Base-by-base conservation (phyloP, 35 echinoderm and acorn worm species). In the Heliocidaris tuberculata region DNA sequence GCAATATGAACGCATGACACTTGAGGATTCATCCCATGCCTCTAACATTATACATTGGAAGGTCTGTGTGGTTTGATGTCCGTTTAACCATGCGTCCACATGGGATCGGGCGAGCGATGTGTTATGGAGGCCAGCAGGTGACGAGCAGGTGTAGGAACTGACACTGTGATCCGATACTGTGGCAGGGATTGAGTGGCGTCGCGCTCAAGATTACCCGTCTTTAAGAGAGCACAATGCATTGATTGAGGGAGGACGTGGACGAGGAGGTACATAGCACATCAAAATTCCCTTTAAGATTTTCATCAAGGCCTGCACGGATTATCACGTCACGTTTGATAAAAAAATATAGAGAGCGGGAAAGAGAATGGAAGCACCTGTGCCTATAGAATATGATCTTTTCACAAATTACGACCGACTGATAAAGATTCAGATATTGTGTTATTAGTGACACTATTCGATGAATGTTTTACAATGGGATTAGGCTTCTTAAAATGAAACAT, bases 51-150 rank as follows among this genome's bases (percentile, higher is more conserved):
- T 10, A 56, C 11, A 56, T 56, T 56, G 52, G 65, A n/a, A 6
- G 65, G 65, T 78, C 65, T n/a, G 87, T 27, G 7, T 13, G 86
- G 12, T 42, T 42, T 42, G 35, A 42, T 42, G 35, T 42, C 35
- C 35, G 35, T 42, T 42, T 32, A 89, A 30, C 47, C 87, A 32
- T 32, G 31, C 87, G 32, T 89, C 31, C 87, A 89, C 87, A 48
- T 47, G 87, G 29, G 87, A 89, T 48, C 15, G 87, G 31, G 87
- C 21, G 17, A 78, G 65, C 65, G 87, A 47, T 48, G 29, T 89
- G 87, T 89, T 89, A 48, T 89, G 87, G 32, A 48, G 87, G 21
- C 21, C 16, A 89, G 87, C 87, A 89, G 87, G 87, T 89, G 87
- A 32, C 29, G 30, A 19, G 32, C 87, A 89, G 87, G 87, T 89